Evolutionary conservation across 2,113 vertebrate genomes (phyloP).

Genomic region (Coryphaenoides rupestris): DNA sequence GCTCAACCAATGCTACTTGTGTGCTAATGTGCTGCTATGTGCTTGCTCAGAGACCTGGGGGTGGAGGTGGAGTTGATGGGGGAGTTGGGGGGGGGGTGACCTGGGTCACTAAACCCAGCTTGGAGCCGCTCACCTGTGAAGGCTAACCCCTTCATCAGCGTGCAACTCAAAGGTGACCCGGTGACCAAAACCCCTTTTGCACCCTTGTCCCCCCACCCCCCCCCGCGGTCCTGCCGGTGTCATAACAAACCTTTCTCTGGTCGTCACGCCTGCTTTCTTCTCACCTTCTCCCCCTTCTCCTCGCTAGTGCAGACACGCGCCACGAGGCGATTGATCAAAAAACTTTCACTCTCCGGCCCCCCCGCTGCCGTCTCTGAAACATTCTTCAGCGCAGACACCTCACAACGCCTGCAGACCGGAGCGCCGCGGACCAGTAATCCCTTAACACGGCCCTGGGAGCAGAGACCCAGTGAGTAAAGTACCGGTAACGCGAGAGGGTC

Average conservation of each 20-base stretch:
- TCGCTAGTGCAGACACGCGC: not conserved
- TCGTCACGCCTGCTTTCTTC: not conserved
- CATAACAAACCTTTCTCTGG: not conserved
- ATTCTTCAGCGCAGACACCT: not conserved
- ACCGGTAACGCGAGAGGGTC: not conserved
- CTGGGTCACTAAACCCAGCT: not conserved
- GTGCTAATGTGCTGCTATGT: no score
- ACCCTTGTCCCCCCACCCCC: no score
- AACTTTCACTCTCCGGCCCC: not conserved
- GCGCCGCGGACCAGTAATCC: not conserved
- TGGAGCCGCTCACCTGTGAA: constrained; percentile 2
- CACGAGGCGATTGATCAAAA: not conserved
- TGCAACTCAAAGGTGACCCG: not conserved
- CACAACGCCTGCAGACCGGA: no score
- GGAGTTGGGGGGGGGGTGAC: not conserved
- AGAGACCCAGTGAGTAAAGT: not conserved
- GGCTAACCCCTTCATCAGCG: not conserved
- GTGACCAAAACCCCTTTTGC: not conserved
- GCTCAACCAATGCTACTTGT: no score
- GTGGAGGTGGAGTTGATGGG: no score
- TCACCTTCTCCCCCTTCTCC: not conserved
- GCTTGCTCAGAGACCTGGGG: no score
- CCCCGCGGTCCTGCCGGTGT: not conserved
- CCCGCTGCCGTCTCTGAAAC: not conserved
- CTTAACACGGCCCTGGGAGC: not conserved